phyloP scores from a whole-genome alignment of 2,113 vertebrate species.

The Corythornis vintsioides region DNA sequence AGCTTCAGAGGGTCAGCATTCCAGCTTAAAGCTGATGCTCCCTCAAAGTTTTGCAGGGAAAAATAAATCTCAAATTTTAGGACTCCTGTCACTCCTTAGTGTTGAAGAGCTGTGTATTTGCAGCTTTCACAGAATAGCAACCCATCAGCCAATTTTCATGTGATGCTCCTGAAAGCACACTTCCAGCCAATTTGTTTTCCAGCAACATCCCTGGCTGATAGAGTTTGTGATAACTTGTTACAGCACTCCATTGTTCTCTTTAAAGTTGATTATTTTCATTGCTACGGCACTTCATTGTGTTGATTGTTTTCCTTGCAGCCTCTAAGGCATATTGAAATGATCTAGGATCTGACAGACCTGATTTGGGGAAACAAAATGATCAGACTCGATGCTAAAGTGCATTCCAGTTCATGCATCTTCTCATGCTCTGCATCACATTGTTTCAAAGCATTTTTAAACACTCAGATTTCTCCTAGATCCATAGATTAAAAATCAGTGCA shows the following conservation, averaged over 20 bases:
- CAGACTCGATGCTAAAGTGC: not conserved
- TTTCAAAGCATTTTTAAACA: not conserved
- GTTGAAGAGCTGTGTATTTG: not conserved
- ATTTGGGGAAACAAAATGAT: not conserved
- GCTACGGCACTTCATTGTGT: not conserved
- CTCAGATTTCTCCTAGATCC: not conserved
- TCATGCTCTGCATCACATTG: not conserved
- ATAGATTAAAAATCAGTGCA: not conserved
- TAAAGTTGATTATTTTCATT: not conserved
- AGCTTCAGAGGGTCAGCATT: not conserved
- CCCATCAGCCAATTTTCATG: not conserved
- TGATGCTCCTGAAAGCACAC: not conserved
- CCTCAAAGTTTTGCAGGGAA: not conserved
- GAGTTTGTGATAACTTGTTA: not conserved
- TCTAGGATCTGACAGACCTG: not conserved
- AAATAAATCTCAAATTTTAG: not conserved
- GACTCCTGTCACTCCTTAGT: not conserved
- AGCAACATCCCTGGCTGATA: not conserved
- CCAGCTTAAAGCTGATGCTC: not conserved
- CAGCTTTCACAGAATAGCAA: not conserved
- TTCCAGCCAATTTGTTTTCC: not conserved
- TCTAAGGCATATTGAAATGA: not conserved
- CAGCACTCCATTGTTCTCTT: not conserved
- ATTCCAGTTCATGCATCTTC: not conserved
- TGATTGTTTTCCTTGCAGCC: not conserved